These are phyloP conservation scores for Fulica atra DNA, from an alignment of 2,113 vertebrate species.

Conservation along the genomic window DNA sequence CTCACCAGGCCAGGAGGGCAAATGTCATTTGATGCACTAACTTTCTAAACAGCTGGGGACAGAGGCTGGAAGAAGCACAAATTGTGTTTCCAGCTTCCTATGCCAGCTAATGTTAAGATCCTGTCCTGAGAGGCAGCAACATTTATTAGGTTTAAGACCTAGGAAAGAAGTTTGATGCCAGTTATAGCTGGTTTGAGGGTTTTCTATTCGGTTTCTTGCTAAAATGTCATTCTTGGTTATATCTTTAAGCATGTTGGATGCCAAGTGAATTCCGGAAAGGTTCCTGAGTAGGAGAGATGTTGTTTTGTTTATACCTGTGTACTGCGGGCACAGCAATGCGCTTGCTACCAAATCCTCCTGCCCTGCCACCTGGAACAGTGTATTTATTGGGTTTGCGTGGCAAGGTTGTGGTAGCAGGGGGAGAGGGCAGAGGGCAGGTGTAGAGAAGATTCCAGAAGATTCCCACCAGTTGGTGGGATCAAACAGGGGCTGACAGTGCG, in stretches of 20 bases:
- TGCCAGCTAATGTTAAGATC: not conserved
- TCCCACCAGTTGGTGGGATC: not conserved
- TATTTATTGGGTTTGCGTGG: not conserved
- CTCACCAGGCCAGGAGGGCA: not conserved
- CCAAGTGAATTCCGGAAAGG: not conserved
- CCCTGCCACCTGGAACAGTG: accelerated
- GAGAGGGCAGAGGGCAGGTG: too few species aligned
- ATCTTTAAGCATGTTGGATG: not conserved
- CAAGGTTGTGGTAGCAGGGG: not conserved
- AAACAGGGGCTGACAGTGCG: not conserved
- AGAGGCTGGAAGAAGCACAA: not conserved
- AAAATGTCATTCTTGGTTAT: not conserved
- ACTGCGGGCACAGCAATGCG: accelerated
- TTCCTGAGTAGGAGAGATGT: not conserved
- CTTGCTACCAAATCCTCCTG: not conserved
- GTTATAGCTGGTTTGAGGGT: not conserved
- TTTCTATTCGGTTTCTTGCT: not conserved
- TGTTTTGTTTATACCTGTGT: not conserved
- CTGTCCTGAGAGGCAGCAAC: not conserved
- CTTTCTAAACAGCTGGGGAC: not conserved
- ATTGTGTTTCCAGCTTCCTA: not conserved
- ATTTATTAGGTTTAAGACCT: not conserved
- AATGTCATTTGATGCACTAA: not conserved
- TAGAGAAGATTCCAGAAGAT: not conserved
- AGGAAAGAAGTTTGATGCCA: not conserved